Conservation (phyloP, 2,888 invertebrate genomes). For the Halocaridina rubra region DNA sequence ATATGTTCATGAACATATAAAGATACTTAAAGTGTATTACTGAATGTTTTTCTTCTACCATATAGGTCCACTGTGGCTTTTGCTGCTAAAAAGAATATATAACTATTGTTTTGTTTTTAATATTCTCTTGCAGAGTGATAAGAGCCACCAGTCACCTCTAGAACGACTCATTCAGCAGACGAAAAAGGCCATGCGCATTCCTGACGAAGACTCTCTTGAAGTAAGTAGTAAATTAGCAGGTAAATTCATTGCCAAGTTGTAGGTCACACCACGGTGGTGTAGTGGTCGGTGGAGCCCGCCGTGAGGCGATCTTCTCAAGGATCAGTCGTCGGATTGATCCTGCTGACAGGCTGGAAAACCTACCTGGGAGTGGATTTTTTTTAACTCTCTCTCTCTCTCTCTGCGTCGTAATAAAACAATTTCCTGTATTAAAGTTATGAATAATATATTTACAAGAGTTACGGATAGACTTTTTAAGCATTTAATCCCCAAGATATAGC, state of each 20-base stretch:
- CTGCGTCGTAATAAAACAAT: background rate
- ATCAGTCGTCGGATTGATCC: no score
- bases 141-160: slow-evolving; percentile 34
- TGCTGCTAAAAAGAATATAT: background rate
- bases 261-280: no score
- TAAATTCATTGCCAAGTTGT: no score
- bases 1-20: background rate
- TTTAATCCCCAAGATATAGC: background rate
- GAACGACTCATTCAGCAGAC: slow-evolving; percentile 57
- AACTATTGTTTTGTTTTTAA: background rate
- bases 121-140: slow-evolving; percentile 12
- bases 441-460: background rate
- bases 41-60: background rate
- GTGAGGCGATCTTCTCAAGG: no score
- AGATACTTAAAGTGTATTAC: background rate
- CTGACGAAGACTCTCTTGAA: slow-evolving; percentile 40
- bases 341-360: no score
- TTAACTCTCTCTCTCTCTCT: background rate
- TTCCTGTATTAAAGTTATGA: background rate
- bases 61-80: background rate
- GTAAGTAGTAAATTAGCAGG: no score
- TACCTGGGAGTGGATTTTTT: no score
- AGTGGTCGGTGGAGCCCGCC: no score
- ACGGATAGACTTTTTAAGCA: background rate
- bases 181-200: slow-evolving; percentile 24